These are phyloP conservation scores for Oryzias woworae DNA, from an alignment of 2,113 vertebrate genomes.

Conservation along the genomic window DNA sequence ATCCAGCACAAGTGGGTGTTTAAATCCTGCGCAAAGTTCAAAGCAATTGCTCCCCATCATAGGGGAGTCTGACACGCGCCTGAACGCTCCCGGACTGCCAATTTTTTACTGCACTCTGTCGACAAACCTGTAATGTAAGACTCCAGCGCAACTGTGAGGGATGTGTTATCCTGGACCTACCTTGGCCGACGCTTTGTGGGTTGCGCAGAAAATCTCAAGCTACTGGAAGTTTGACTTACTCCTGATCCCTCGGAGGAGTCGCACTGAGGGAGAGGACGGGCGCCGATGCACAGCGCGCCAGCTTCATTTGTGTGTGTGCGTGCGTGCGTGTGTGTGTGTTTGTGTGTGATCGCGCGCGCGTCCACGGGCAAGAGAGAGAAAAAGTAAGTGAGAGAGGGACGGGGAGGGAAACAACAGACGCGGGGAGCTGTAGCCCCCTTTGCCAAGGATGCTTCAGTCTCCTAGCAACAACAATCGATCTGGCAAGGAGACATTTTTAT, in stretches of 20 bases:
- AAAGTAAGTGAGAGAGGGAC: constrained; percentile 21
- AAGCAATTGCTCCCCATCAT: constrained; percentile 50
- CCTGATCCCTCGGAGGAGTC: constrained; percentile 74
- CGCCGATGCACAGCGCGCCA: constrained; percentile 67
- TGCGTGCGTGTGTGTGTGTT: constrained; percentile 5
- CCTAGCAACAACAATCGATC: constrained; percentile 86
- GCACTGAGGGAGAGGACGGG: constrained; percentile 70
- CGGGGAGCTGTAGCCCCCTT: constrained; percentile 72
- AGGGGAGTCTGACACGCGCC: constrained; percentile 52
- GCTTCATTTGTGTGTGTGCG: constrained; percentile 24
- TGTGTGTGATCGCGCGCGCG: background rate
- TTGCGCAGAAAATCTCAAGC: constrained; percentile 54
- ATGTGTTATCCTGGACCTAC: constrained; percentile 48
- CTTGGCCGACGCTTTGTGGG: constrained; percentile 47
- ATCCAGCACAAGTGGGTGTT: constrained; percentile 45
- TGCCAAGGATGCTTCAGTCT: constrained; percentile 86
- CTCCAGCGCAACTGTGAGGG: constrained; percentile 13
- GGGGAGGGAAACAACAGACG: constrained; percentile 69
- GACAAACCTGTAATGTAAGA: constrained; percentile 41
- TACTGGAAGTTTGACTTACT: constrained; percentile 76
- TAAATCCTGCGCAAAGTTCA: constrained; percentile 72
- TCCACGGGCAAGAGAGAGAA: constrained; percentile 15
- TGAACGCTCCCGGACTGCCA: constrained; percentile 64
- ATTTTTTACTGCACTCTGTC: constrained; percentile 58
- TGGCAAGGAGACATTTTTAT: constrained; percentile 78